Conservation (phyloP, 2,113 vertebrate genomes). For the Acrocephalus arundinaceus region DNA sequence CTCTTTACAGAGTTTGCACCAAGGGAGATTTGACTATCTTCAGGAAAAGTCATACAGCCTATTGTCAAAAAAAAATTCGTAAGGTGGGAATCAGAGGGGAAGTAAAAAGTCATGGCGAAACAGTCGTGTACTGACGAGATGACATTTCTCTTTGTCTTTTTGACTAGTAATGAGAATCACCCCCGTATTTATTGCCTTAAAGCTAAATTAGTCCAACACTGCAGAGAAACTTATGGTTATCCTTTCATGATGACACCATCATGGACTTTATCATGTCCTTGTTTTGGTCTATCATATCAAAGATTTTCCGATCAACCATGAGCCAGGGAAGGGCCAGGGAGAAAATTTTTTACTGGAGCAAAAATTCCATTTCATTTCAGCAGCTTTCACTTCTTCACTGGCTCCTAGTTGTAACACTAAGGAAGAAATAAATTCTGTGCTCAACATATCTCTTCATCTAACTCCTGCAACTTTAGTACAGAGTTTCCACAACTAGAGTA, state of each 20-base stretch:
- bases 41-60: background rate
- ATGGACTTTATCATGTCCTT: background rate
- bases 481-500: background rate
- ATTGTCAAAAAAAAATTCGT: background rate
- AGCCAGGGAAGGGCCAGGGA: background rate
- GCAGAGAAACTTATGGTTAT: background rate
- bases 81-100: background rate
- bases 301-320: background rate
- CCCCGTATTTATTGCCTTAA: background rate
- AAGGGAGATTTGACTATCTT: background rate
- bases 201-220: background rate
- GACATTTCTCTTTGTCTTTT: background rate
- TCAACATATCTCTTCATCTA: background rate
- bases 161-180: background rate
- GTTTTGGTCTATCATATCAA: background rate
- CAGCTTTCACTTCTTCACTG: background rate
- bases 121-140: background rate
- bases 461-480: background rate
- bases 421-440: background rate
- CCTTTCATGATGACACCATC: background rate
- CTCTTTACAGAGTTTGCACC: background rate
- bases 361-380: background rate
- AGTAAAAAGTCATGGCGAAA: background rate
- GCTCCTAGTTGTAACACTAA: background rate
- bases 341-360: background rate